These are phyloP conservation scores for Osmerus eperlanus DNA, from an alignment of 2,113 vertebrate species.

Conservation along the genomic window DNA sequence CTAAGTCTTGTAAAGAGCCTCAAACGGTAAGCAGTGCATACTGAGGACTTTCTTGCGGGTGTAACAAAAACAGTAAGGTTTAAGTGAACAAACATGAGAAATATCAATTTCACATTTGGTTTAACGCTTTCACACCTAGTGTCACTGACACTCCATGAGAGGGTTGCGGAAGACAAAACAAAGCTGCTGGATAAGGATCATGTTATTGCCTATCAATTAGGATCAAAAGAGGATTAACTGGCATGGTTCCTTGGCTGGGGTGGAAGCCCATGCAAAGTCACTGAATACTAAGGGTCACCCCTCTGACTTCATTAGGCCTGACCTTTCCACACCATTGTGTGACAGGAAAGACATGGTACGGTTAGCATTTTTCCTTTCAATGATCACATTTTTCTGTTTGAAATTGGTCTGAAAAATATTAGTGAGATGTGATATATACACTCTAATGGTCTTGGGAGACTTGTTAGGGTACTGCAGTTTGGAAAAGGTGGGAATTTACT, in stretches of 20 bases:
- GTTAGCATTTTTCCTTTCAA: conserved; percentile 43
- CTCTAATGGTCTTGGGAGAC: conserved; percentile 64
- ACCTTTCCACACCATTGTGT: conserved; percentile 71
- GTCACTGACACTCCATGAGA: conserved; percentile 66
- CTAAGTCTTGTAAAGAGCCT: conserved; percentile 68
- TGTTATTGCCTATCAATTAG: conserved; percentile 76
- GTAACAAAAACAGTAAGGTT: conserved; percentile 40
- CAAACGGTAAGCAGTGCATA: conserved; percentile 54
- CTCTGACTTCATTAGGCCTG: conserved; percentile 73
- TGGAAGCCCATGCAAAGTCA: conserved; percentile 62
- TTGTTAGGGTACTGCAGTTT: conserved; percentile 63
- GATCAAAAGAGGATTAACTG: conserved; percentile 75
- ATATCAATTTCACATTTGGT: conserved; percentile 75
- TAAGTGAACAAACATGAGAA: conserved; percentile 67
- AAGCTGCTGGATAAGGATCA: conserved; percentile 70
- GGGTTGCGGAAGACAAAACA: conserved; percentile 68
- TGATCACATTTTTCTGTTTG: background rate
- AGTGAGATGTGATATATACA: conserved; percentile 68
- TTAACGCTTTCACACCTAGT: conserved; percentile 72
- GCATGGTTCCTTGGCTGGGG: conserved; percentile 63
- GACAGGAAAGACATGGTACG: conserved; percentile 57
- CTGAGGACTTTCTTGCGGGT: conserved; percentile 53
- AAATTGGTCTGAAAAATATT: conserved; percentile 21
- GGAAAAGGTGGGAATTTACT: conserved; percentile 65
- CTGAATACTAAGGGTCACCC: conserved; percentile 68